A percentile compares a stretch with the other conserved stretches of the same genome.
These are phyloP conservation scores for Macrosiphum euphorbiae DNA, from an alignment of 2,888 invertebrate genomes.

Conservation along the genomic window DNA sequence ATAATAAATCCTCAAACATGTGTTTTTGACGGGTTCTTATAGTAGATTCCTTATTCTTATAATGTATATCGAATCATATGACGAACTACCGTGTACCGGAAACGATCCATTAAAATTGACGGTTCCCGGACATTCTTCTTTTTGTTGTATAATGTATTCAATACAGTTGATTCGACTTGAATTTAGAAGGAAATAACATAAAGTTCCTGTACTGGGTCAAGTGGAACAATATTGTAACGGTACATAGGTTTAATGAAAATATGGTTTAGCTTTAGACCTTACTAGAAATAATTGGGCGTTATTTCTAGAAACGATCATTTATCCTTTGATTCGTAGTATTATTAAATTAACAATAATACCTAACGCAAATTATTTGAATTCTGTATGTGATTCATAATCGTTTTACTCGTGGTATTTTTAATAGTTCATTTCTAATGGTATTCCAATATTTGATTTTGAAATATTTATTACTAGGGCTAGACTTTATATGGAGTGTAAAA, in stretches of 20 bases:
- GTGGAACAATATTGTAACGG: constrained; percentile 25
- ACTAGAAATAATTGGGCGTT: not conserved
- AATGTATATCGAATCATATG: constrained; percentile 39
- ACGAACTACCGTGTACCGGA: constrained; percentile 51
- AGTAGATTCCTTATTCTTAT: not conserved
- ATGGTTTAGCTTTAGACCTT: not conserved
- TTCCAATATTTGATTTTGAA: not conserved
- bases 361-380: not conserved
- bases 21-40: constrained; percentile 52
- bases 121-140: constrained; percentile 27
- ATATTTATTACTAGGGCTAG: not conserved
- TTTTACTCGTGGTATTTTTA: not conserved
- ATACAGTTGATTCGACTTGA: constrained; percentile 36
- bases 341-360: not conserved
- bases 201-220: constrained; percentile 1
- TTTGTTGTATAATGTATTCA: too few species aligned
- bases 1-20: constrained; percentile 15
- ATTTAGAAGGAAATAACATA: constrained; percentile 26
- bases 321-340: not conserved
- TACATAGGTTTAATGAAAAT: not conserved
- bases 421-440: not conserved
- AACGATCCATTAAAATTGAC: constrained; percentile 62
- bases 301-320: not conserved
- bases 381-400: too few species aligned
- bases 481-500: not conserved